phyloP scores from a whole-genome alignment of 2,797 vertebrate species.

The Ptychobarbus kaznakovi region DNA sequence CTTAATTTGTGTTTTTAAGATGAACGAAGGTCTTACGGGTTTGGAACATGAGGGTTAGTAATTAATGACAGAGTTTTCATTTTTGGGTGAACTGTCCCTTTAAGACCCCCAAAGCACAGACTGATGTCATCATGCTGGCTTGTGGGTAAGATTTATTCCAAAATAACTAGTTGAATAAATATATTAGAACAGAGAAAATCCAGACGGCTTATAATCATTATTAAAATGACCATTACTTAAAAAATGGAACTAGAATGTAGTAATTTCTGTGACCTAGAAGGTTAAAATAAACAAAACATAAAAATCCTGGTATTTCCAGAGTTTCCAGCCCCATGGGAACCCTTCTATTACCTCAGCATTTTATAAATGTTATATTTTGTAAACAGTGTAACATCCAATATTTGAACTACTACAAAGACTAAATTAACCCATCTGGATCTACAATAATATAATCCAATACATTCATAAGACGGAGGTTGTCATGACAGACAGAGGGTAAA shows the following conservation, averaged over 20 bases:
- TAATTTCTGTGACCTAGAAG: neutral
- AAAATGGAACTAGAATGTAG: neutral
- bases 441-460: slow-evolving; percentile 26
- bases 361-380: slow-evolving; percentile 10
- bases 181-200: neutral
- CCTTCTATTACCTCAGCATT: neutral
- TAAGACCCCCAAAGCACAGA: neutral
- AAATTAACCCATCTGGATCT: slow-evolving; percentile 16
- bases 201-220: neutral
- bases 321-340: neutral
- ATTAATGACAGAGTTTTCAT: neutral
- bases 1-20: neutral
- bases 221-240: neutral
- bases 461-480: slow-evolving; percentile 26
- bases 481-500: slow-evolving; percentile 58
- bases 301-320: neutral
- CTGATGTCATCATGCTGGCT: neutral
- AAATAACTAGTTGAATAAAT: neutral
- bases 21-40: neutral
- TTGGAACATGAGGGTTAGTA: neutral
- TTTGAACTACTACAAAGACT: slow-evolving; percentile 23
- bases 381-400: slow-evolving; percentile 21
- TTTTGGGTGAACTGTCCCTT: neutral
- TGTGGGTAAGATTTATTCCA: neutral
- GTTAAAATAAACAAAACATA: neutral